Evolutionary conservation across 2,797 vertebrate species (phyloP).

Genomic region (Austrolebias charrua): DNA sequence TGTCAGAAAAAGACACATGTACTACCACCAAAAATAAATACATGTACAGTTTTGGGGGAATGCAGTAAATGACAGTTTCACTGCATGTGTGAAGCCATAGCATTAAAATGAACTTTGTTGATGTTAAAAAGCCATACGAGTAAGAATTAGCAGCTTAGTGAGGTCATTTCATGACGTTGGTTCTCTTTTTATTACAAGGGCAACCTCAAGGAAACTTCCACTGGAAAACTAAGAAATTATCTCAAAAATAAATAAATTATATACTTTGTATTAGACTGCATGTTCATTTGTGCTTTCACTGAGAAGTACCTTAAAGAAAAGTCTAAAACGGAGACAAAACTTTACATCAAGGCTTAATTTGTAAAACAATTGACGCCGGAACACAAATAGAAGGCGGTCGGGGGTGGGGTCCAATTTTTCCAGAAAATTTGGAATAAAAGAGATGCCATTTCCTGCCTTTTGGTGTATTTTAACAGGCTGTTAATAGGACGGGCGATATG

Average conservation of each 20-base stretch:
- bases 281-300: not conserved
- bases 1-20: not conserved
- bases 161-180: not conserved
- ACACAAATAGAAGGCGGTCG: too few species aligned
- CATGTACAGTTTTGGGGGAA: not conserved
- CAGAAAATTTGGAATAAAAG: too few species aligned
- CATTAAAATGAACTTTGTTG: not conserved
- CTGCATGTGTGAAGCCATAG: not conserved
- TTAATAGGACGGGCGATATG: too few species aligned
- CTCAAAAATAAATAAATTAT: not conserved
- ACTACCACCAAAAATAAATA: not conserved
- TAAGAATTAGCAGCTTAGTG: not conserved
- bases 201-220: not conserved
- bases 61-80: too few species aligned
- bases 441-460: too few species aligned
- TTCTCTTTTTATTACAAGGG: not conserved
- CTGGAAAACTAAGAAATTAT: not conserved
- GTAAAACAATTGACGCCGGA: too few species aligned
- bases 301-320: not conserved
- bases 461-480: too few species aligned
- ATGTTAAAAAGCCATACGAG: too few species aligned
- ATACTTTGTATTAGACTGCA: not conserved
- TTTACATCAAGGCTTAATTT: too few species aligned
- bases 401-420: too few species aligned
- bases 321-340: not conserved